phyloP scores from a whole-genome alignment of 1,140 invertebrate genomes.

The Drosophila subobscura region DNA sequence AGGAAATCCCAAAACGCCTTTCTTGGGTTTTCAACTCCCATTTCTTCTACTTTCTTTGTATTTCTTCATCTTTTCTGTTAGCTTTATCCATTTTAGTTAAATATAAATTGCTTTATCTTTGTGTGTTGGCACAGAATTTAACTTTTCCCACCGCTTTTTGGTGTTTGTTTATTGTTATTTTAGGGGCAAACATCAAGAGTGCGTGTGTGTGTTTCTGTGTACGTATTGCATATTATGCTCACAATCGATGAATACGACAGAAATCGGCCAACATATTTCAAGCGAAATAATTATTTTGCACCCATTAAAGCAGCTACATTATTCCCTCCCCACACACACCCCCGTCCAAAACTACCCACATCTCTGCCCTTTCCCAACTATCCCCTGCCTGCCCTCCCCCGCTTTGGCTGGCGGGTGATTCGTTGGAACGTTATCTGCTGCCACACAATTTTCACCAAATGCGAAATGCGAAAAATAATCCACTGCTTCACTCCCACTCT shows the following conservation, averaged over 20 bases:
- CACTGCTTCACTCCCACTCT: background rate
- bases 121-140: conserved; percentile 30
- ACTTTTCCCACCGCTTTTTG: conserved; percentile 22
- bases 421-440: conserved; percentile 42
- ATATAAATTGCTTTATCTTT: conserved; percentile 59
- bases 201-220: conserved; percentile 1
- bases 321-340: too few relatives aligned
- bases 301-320: conserved; percentile 30
- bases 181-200: conserved; percentile 7
- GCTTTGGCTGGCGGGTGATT: conserved; percentile 17
- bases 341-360: background rate
- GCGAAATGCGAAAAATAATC: conserved; percentile 54
- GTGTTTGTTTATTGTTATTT: conserved; percentile 1
- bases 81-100: conserved; percentile 15
- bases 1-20: conserved; percentile 51
- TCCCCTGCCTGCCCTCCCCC: background rate
- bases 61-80: conserved; percentile 16
- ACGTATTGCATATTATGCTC: too few relatives aligned
- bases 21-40: conserved; percentile 44
- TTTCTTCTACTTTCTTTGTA: conserved; percentile 52
- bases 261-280: conserved; percentile 46
- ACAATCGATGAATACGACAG: too few relatives aligned
- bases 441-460: conserved; percentile 62
- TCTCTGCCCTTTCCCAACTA: conserved; percentile 1
- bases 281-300: conserved; percentile 51